phyloP scores from a whole-genome alignment of 2,888 invertebrate species.

The Phytoseiulus persimilis region DNA sequence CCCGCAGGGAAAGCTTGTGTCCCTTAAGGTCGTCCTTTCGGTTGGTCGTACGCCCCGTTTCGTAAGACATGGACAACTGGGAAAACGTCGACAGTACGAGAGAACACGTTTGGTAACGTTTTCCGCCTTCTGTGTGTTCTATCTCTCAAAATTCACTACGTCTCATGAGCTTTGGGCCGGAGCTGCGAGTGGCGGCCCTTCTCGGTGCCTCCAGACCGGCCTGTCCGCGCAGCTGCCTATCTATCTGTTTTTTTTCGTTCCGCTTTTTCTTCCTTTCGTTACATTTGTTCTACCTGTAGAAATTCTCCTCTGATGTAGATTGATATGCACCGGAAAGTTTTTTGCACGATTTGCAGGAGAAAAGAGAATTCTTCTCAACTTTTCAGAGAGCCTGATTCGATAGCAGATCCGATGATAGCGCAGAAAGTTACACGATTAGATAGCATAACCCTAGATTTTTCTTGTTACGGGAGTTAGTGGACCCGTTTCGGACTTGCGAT shows the following conservation, averaged over 20 bases:
- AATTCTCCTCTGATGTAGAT: neutral
- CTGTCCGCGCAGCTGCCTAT: neutral
- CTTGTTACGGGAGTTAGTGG: too few species aligned
- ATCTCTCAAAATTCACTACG: neutral
- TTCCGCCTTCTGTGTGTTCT: neutral
- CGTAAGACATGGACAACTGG: neutral
- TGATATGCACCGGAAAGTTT: slow-evolving; percentile 5
- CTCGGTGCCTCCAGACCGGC: too few species aligned
- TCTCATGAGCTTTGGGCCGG: neutral
- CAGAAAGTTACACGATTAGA: too few species aligned
- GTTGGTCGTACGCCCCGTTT: neutral
- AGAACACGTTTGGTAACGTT: neutral
- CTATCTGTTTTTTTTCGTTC: neutral
- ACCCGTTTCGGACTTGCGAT: too few species aligned
- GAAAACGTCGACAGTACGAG: neutral
- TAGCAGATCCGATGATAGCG: neutral
- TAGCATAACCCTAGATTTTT: too few species aligned
- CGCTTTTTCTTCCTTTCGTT: neutral
- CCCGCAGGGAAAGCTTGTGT: neutral
- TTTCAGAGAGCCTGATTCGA: slow-evolving; percentile 5
- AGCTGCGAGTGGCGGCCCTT: too few species aligned
- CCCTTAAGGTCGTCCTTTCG: neutral
- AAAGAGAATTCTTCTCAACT: neutral
- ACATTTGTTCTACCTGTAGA: neutral
- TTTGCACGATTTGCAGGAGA: neutral